Evolutionary conservation across 1,140 invertebrate species (phyloP).

Genomic region (Cyphomyrmex costatus): DNA sequence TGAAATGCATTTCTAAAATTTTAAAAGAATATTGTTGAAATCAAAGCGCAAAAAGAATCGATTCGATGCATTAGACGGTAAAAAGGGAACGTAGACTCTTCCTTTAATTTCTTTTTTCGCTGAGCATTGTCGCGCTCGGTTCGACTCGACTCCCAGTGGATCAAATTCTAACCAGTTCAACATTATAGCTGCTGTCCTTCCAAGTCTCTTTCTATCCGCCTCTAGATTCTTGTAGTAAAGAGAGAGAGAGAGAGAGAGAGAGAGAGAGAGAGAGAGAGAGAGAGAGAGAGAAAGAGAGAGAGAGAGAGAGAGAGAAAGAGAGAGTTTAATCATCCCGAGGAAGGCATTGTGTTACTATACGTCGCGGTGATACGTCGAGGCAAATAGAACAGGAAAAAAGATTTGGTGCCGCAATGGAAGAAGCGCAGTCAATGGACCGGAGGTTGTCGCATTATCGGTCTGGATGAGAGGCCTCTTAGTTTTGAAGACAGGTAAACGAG

Average conservation of each 20-base stretch:
- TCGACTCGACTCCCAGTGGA: conserved; percentile 84
- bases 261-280: too few species aligned
- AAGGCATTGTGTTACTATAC: conserved; percentile 83
- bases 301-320: too few species aligned
- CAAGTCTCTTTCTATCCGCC: conserved; percentile 63
- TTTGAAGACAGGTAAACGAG: conserved; percentile 74
- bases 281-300: too few species aligned
- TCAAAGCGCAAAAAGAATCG: background rate
- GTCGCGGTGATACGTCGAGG: conserved; percentile 67
- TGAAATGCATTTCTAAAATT: background rate
- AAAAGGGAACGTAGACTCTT: background rate
- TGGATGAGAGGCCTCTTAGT: conserved; percentile 60
- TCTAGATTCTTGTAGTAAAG: conserved; percentile 70
- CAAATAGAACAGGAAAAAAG: conserved; percentile 75
- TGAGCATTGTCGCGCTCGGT: conserved; percentile 81
- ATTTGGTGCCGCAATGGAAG: conserved; percentile 20
- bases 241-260: too few species aligned
- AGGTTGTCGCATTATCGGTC: conserved; percentile 64
- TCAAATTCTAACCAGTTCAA: conserved; percentile 86
- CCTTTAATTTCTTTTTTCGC: conserved; percentile 75
- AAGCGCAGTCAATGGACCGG: conserved; percentile 16
- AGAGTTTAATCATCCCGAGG: conserved; percentile 81
- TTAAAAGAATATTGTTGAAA: background rate
- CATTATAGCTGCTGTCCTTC: conserved; percentile 86
- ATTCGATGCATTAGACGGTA: conserved; percentile 43